Percentiles rank a stretch among this genome's conserved stretches.
These are phyloP conservation scores for Molorchus minor DNA, from an alignment of 2,888 invertebrate species.

Conservation along the genomic window DNA sequence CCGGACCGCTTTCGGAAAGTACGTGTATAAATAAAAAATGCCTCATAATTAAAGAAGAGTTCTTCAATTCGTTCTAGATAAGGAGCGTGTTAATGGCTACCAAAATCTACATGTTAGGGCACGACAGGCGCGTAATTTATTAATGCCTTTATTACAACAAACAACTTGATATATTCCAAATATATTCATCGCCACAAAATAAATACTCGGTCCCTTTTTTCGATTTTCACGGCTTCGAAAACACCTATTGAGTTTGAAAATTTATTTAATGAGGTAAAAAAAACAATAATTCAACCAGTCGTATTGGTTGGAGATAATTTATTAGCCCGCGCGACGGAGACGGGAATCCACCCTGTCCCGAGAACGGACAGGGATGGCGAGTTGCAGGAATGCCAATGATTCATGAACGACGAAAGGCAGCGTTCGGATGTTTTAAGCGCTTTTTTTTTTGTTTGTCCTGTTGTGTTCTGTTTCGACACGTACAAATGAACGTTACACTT, in stretches of 20 bases:
- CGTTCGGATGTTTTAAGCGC: constrained; percentile 61
- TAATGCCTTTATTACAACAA: constrained; percentile 58
- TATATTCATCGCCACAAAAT: constrained; percentile 58
- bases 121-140: constrained; percentile 51
- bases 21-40: constrained; percentile 24
- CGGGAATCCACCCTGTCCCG: constrained; percentile 26
- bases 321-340: constrained; percentile 48
- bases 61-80: constrained; percentile 28
- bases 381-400: constrained; percentile 60
- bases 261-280: constrained; percentile 63
- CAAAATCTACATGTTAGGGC: constrained; percentile 33
- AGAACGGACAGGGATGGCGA: constrained; percentile 42
- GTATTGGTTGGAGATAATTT: constrained; percentile 61
- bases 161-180: constrained; percentile 59
- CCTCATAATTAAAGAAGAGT: constrained; percentile 24
- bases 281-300: constrained; percentile 60
- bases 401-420: constrained; percentile 62
- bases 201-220: constrained; percentile 56
- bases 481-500: constrained; percentile 62
- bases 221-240: constrained; percentile 55
- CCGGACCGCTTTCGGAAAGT: constrained; percentile 1
- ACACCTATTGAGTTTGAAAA: constrained; percentile 61
- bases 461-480: constrained; percentile 61
- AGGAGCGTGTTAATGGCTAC: constrained; percentile 34
- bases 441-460: constrained; percentile 56